Evolutionary conservation across 2,888 invertebrate species (phyloP), one percentile per base, ranked within the genome.

Genomic region (Malthinus seriepunctatus): DNA sequence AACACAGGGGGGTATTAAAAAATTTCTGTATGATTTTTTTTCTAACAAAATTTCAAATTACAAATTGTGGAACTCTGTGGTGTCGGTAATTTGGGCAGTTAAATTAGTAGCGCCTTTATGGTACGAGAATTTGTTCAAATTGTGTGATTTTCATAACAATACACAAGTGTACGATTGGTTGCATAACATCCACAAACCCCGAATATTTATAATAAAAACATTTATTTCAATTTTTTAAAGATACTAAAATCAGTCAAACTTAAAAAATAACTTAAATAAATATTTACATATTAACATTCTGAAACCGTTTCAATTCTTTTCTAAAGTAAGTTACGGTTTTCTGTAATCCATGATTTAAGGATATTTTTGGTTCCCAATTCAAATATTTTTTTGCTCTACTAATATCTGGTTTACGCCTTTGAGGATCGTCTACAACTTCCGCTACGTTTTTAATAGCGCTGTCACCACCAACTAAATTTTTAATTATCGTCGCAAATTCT

Each of bases 341-440:
- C 70, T 90, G 87, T 9, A 99, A 84, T 23, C 99, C 99, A 56
- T 88, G 87, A 77, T 89, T 85, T 69, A 99, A 81, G 2, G 90
- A 84, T 9, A 94, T 92, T 82, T 90, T 93, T 7, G 99, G 98
- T 72, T 90, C 86, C 99, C 99, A 99, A 61, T 89, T 85, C 9
- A 99, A 82, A 71, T 89, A 85, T 58, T 85, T 85, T 71, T 89
- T 89, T 3, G 99, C 99, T 55, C 93, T 81, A 0, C 87, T 85
- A 67, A 99, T 99, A 76, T 98, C 95, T 0, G 99, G 99, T 67
- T 91, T 89, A 45, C 99, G 84, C 62, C 95, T 83, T 76, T 95
- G 95, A 0, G 99, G 99, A 82, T 99, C 99, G 77, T 99, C 99
- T 76, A 94, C 91, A 46, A 97, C 91, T 3, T 95, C 92, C 12